Evolutionary conservation across 2,797 vertebrate genomes (phyloP), one percentile per base, ranked within the genome.

Genomic region (Spondyliosoma cantharus): DNA sequence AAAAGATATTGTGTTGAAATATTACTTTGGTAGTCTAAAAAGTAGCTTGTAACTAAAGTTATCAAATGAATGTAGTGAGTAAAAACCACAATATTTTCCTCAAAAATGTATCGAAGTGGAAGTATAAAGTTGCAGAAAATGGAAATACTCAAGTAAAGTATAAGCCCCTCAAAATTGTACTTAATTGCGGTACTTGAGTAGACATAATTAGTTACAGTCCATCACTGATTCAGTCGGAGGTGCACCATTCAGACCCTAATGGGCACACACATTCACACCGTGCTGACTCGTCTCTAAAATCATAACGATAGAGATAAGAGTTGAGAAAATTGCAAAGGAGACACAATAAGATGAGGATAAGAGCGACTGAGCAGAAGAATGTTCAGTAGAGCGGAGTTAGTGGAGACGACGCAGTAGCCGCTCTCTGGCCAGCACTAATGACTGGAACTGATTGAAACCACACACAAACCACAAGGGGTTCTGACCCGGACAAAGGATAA

Each of bases 401-500:
- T 64, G 57, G 70, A 78, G 71, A 70, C 58, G 37, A 71, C 1
- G 69, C 70, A 56, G 71, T 60, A 82, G 82, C 67, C 72, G 67
- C 63, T 82, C 50, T 80, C 63, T 67, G 64, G 76, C 68, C 84
- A 74, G 59, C 80, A 78, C 76, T 84, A 90, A 88, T 87, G 75
- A 86, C 78, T 87, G 82, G 79, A 90, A 89, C 86, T 82, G 87
- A 90, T 75, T 82, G 76, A 86, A 90, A 89, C 72, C 80, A 86
- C 88, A 87, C 78, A 70, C 45, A 78, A 78, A 79, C 64, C 60
- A 46, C 45, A 46, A 46, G 78, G 50, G 65, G 54, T 65, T 81
- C 68, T 64, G 76, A 89, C 86, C 73, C 78, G 72, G 58, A 86
- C 0, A 19, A 60, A 68, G 60, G 20, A 61, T 29, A 61, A 81